Evolutionary conservation across 2,113 vertebrate species (phyloP).

Genomic region (Heptranchias perlo): DNA sequence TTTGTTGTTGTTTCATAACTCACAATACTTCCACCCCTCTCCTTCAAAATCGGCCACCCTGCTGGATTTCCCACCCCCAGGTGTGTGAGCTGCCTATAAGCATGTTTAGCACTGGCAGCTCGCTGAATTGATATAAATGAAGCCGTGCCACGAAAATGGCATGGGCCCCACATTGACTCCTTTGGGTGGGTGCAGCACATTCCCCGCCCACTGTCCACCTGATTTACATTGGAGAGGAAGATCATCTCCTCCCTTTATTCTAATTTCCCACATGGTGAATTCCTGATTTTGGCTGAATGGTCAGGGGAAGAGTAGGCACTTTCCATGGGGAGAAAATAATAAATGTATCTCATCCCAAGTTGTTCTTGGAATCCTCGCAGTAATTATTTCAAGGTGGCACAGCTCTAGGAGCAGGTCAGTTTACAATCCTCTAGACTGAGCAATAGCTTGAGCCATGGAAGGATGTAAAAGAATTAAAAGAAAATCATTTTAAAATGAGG

Average conservation of each 20-base stretch:
- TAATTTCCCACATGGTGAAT: neutral
- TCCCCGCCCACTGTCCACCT: neutral
- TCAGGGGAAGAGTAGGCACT: neutral
- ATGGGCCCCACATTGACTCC: neutral
- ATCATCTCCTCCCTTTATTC: neutral
- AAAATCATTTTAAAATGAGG: neutral
- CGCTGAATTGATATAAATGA: neutral
- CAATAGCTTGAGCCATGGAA: neutral
- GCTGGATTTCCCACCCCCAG: neutral
- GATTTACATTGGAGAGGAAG: neutral
- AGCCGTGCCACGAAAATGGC: neutral
- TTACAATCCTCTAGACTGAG: neutral
- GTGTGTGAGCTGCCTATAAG: neutral
- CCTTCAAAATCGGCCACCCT: neutral
- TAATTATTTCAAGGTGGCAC: neutral
- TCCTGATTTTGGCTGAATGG: neutral
- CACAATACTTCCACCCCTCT: neutral
- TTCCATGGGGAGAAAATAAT: neutral
- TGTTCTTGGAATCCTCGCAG: neutral
- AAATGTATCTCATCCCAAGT: neutral
- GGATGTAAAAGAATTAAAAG: neutral
- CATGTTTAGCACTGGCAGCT: neutral
- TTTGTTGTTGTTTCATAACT: no score
- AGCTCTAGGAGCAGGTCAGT: neutral
- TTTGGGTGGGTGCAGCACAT: neutral